phyloP scores from a whole-genome alignment of 1,140 invertebrate genomes.

The Magallana ariakensis region DNA sequence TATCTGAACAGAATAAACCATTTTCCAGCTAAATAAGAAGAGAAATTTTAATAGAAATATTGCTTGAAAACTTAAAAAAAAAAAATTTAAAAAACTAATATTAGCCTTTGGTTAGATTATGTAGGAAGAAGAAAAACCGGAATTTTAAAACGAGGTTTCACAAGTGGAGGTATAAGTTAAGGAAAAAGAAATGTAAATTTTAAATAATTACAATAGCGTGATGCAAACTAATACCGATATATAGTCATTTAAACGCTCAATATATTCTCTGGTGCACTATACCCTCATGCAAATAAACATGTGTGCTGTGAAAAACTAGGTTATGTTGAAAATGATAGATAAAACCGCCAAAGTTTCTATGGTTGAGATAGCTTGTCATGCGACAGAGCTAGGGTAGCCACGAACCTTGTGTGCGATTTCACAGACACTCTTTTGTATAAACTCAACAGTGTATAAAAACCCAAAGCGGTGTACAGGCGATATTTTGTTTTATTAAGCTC shows the following conservation, averaged over 20 bases:
- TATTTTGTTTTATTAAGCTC: neutral
- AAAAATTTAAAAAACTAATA: too few relatives aligned
- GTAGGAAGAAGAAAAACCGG: too few relatives aligned
- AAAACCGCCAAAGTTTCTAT: constrained; percentile 28
- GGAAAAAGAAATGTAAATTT: neutral
- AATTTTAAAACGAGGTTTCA: too few relatives aligned
- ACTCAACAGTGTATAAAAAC: neutral
- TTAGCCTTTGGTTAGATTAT: too few relatives aligned
- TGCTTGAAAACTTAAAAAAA: too few relatives aligned
- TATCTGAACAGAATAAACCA: too few relatives aligned
- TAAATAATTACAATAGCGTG: constrained; percentile 1
- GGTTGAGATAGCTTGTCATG: neutral
- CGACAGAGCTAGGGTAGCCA: neutral
- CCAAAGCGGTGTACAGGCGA: neutral
- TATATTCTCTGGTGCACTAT: neutral
- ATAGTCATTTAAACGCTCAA: constrained; percentile 1
- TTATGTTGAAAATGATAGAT: constrained; percentile 16
- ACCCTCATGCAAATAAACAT: neutral
- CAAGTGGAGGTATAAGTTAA: too few relatives aligned
- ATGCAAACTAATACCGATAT: neutral
- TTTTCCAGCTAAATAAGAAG: too few relatives aligned
- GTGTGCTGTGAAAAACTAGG: constrained; percentile 6
- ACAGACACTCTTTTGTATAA: constrained; percentile 15
- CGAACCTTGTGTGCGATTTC: constrained; percentile 4
- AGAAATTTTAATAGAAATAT: too few relatives aligned